Evolutionary conservation across 2,888 invertebrate species (phyloP).

Genomic region (Alentia gelatinosa): DNA sequence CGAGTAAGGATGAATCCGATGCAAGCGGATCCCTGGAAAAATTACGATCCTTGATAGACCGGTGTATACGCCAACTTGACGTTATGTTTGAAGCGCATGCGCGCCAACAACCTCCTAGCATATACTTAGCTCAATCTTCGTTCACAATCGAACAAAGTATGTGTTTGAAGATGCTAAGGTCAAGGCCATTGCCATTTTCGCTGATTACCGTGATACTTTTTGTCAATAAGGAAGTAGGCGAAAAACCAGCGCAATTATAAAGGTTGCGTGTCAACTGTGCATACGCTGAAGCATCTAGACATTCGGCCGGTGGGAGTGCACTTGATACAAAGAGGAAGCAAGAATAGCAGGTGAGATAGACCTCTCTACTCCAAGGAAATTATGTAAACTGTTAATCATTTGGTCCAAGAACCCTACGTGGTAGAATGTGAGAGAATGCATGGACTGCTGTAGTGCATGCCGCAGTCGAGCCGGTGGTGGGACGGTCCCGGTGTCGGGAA

Average conservation of each 20-base stretch:
- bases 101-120: neutral
- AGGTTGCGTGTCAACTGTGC: neutral
- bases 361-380: neutral
- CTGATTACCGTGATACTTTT: no score
- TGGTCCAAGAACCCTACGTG: no score
- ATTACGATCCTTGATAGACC: neutral
- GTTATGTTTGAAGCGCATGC: neutral
- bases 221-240: no score
- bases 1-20: conserved; percentile 19
- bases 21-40: conserved; percentile 19
- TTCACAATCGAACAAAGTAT: no score
- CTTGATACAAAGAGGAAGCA: neutral
- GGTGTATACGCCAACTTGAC: neutral
- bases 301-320: neutral
- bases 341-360: neutral
- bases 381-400: neutral
- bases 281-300: neutral
- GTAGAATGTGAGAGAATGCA: no score
- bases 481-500: no score
- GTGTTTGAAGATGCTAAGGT: neutral
- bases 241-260: neutral
- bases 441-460: no score
- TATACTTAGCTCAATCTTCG: no score
- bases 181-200: no score
- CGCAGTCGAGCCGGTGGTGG: no score